phyloP scores from a whole-genome alignment of 2,113 vertebrate genomes.

The Alligator sinensis region DNA sequence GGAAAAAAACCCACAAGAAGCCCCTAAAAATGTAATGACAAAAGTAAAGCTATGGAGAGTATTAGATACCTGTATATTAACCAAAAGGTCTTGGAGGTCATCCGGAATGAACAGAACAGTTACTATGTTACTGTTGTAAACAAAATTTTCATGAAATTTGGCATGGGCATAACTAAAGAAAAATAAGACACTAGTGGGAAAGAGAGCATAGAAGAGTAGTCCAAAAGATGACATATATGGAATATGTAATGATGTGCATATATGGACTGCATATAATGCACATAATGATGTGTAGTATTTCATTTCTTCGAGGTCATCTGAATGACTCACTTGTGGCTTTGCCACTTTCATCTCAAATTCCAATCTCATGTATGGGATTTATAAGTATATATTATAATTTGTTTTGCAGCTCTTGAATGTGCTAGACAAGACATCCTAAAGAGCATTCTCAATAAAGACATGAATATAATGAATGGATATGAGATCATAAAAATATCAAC shows the following conservation, averaged over 20 bases:
- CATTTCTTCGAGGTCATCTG: not conserved
- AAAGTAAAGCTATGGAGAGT: not conserved
- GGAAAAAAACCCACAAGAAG: not conserved
- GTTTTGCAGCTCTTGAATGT: not conserved
- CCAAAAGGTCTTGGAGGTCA: not conserved
- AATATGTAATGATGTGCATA: not conserved
- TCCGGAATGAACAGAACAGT: not conserved
- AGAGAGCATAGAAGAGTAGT: fast-evolving
- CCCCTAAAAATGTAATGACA: not conserved
- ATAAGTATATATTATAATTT: not conserved
- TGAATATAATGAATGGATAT: fast-evolving
- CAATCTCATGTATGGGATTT: not conserved
- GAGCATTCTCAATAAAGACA: not conserved
- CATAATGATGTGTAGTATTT: no score
- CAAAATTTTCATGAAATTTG: not conserved
- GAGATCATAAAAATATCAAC: not conserved
- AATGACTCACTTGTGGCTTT: not conserved
- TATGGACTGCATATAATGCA: no score
- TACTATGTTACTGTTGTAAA: not conserved
- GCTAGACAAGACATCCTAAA: not conserved
- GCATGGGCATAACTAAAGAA: not conserved
- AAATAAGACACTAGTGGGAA: not conserved
- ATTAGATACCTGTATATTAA: not conserved
- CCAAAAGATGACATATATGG: not conserved
- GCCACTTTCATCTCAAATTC: not conserved